Evolutionary conservation across 2,113 vertebrate genomes (phyloP), one percentile per base, ranked within the genome.

Genomic region (Notarius lentiginosus): DNA sequence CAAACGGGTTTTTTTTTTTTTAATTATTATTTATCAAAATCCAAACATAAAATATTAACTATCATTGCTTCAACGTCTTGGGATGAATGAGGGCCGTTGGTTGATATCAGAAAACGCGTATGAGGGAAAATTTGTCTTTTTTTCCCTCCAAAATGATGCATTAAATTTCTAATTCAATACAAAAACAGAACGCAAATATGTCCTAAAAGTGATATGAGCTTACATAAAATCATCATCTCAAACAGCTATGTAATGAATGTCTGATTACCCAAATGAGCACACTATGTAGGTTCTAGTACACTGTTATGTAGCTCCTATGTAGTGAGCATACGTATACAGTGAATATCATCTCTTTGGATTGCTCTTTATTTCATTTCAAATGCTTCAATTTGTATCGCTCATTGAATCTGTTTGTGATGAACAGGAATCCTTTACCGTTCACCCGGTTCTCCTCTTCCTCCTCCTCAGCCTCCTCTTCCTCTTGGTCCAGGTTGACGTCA

Each of bases 401-500:
- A 14, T 56, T 56, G 56, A 63, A n/a, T 56, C 9, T 56, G 14
- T 56, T 56, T 12, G 55, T 53, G 14, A 22, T 53, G 14, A 22
- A 18, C 47, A 12, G n/a, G 34, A 17, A n/a, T 30, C 15, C 27
- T 72, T 51, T 90, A 90, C 89, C 89, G 12, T 90, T 88, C 5
- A 76, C 84, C 63, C 49, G 87, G 24, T 93, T 94, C 65, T 91
- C 94, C 80, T 94, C 96, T 77, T 94, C 96, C 14, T 93, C 92
- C 41, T 94, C 95, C 88, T 95, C 93, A 27, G 94, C 91, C 63
- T 94, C 92, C 47, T 97, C 96, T 27, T 98, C 97, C 0, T 98
- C 98, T 92, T 96, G 97, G 87, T 99, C 97, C 92, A 99, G 95
- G 93, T 99, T 99, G 87, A 99, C 92, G 83, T 99, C 99, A 8